phyloP scores from a whole-genome alignment of 2,888 invertebrate species.

The Synergus laeviventris region DNA sequence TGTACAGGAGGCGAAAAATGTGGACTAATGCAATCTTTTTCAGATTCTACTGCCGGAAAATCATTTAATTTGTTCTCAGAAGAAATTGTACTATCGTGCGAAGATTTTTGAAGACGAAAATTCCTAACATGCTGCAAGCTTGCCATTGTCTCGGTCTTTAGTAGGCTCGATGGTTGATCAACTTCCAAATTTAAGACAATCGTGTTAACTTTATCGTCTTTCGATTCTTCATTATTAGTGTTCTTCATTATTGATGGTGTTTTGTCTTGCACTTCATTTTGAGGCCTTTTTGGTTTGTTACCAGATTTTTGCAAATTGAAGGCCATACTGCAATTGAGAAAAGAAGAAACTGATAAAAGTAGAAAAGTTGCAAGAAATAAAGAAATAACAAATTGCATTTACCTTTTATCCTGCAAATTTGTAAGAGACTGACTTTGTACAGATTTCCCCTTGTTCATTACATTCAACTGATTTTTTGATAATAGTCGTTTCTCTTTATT shows the following conservation, averaged over 20 bases:
- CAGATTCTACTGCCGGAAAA: constrained; percentile 44
- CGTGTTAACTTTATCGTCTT: neutral
- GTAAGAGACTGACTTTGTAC: constrained; percentile 66
- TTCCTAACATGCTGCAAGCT: constrained; percentile 65
- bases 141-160: constrained; percentile 64
- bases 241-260: constrained; percentile 55
- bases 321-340: constrained; percentile 49
- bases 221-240: neutral
- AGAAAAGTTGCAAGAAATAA: constrained; percentile 8
- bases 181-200: neutral
- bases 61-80: constrained; percentile 42
- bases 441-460: constrained; percentile 60
- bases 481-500: constrained; percentile 75
- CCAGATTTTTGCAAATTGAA: constrained; percentile 57
- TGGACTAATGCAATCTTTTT: neutral
- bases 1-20: too few relatives aligned
- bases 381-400: constrained; percentile 39
- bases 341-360: constrained; percentile 46
- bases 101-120: constrained; percentile 64
- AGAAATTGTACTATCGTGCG: constrained; percentile 45
- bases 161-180: neutral
- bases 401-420: constrained; percentile 68
- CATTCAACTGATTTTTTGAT: constrained; percentile 63
- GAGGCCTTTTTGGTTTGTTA: constrained; percentile 55
- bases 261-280: constrained; percentile 56